Conservation (phyloP, 2,113 vertebrate species). For the Ascaphus truei region DNA sequence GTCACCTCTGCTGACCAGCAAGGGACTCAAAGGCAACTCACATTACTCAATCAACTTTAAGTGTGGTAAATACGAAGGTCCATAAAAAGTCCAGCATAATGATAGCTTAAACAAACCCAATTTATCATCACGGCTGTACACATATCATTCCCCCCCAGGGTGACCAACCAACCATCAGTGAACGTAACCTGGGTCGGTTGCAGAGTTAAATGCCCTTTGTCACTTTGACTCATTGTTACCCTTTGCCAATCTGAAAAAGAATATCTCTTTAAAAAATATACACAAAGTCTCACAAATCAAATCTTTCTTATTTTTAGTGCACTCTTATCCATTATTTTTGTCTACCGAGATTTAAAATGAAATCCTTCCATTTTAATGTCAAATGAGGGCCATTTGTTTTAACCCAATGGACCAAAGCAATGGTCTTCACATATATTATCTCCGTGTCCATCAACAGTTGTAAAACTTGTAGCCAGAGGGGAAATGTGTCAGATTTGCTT, state of each 20-base stretch:
- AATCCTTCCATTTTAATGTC: conserved; percentile 65
- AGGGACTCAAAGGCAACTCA: conserved; percentile 55
- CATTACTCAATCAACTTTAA: conserved; percentile 76
- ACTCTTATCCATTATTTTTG: conserved; percentile 49
- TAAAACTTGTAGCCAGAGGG: conserved; percentile 62
- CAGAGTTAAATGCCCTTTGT: conserved; percentile 48
- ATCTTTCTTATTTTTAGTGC: conserved; percentile 41
- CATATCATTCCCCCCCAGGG: conserved; percentile 65
- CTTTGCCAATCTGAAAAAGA: conserved; percentile 38
- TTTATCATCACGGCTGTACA: conserved; percentile 72
- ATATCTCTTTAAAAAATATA: conserved; percentile 42
- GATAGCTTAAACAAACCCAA: conserved; percentile 85
- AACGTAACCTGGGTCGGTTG: conserved; percentile 46
- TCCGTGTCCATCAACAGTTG: conserved; percentile 67
- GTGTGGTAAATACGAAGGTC: conserved; percentile 82
- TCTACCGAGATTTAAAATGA: conserved; percentile 54
- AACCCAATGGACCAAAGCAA: conserved; percentile 59
- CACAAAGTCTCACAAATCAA: conserved; percentile 52
- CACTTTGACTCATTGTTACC: background rate
- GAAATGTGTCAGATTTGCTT: conserved; percentile 38
- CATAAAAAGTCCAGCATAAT: conserved; percentile 82
- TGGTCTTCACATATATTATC: conserved; percentile 63
- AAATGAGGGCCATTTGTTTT: conserved; percentile 60
- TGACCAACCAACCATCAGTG: conserved; percentile 62
- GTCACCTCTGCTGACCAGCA: conserved; percentile 79